These are phyloP conservation scores for Pollimyrus isidori DNA, from an alignment of 2,113 vertebrate genomes.

Conservation along the genomic window DNA sequence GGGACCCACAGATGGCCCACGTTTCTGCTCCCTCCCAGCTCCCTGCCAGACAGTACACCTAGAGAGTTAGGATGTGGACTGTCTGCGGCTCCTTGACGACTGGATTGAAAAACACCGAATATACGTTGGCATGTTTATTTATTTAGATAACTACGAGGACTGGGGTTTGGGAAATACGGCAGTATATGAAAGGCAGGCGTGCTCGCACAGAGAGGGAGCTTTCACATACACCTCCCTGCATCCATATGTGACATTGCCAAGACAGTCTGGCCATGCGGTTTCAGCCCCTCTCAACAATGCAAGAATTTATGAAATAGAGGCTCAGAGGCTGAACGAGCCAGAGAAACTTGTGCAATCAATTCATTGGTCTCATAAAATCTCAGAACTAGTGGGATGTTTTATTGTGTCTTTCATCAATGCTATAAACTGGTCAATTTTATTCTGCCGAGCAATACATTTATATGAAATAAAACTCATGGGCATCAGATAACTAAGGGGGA, in stretches of 20 bases:
- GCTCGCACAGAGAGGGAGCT: neutral
- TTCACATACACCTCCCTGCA: neutral
- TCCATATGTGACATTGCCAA: neutral
- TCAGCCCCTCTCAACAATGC: neutral
- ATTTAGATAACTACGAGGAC: too few species aligned
- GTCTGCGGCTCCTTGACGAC: neutral
- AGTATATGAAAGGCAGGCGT: neutral
- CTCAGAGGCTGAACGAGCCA: neutral
- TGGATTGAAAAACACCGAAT: neutral
- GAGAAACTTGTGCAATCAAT: neutral
- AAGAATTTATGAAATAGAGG: neutral
- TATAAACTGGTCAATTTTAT: neutral
- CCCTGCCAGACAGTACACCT: neutral
- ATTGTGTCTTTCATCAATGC: constrained; percentile 4
- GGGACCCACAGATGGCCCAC: neutral
- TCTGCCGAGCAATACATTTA: neutral
- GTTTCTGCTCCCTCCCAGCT: neutral
- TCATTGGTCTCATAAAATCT: neutral
- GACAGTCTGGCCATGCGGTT: neutral
- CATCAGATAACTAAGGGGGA: neutral
- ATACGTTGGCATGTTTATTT: too few species aligned
- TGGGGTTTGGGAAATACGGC: neutral
- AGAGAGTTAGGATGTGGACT: neutral
- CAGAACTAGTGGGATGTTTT: neutral
- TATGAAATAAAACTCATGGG: neutral